Base-by-base conservation (phyloP, 2,797 vertebrate species). In the Novumbra hubbsi region DNA sequence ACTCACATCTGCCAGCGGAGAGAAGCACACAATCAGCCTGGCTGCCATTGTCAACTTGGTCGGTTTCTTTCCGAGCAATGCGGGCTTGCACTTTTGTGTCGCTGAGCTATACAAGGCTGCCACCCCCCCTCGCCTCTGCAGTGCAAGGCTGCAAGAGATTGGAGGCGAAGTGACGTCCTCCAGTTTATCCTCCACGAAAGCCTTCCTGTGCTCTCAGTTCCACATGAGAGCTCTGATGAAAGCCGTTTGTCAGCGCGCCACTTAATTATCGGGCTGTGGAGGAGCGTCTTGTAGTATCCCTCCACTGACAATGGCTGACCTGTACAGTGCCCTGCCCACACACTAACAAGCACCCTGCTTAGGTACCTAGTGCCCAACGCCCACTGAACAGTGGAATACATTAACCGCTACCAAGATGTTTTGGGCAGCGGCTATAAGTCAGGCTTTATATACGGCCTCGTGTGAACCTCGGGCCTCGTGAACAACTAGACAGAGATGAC, bases 171-270 rank as follows among this genome's bases (percentile, higher is more conserved):
- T 88, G 89, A 91, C 85, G 81, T 91, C 88, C 87, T 89, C 86
- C 70, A 72, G 88, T 92, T 93, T 91, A 91, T 92, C 89, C 89
- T 89, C 90, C 86, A 87, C 90, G 90, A 92, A 93, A 92, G 91
- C 91, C 88, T 92, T 92, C 89, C 77, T 91, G 84, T 88, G 90
- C 91, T 92, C 90, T 92, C 91, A 91, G 91, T 92, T 93, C 91
- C 92, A 93, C 91, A 92, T 92, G 90, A 93, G 89, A 84, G 88
- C 92, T 91, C 91, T 93, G 91, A 93, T 92, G 90, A 92, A 92
- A 92, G 89, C 91, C 79, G 88, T 93, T 93, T 93, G 91, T 93
- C 93, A 94, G 92, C 84, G 86, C 82, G 88, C 87, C 90, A 89
- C 92, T 93, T 93, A 93, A 94, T 93, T 93, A 93, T 92, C 92